Percentiles rank a stretch among this genome's conserved stretches.
These are phyloP conservation scores for Drosophila virilis DNA, from an alignment of 1,140 invertebrate genomes.

Conservation along the genomic window DNA sequence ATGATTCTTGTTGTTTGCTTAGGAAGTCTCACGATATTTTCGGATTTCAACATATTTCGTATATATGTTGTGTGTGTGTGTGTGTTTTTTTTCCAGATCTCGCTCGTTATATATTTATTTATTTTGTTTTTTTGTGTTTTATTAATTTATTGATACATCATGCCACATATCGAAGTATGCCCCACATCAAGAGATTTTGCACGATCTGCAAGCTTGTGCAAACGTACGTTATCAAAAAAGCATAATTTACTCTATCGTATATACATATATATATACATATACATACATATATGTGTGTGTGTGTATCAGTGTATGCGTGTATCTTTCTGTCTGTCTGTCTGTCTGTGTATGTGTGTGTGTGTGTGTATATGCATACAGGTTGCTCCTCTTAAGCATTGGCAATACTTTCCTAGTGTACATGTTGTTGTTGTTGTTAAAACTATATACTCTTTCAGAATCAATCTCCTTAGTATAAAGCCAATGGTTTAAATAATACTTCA, in stretches of 20 bases:
- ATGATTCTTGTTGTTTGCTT: slow-evolving; percentile 30
- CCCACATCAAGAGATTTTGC: slow-evolving; percentile 14
- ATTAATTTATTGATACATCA: slow-evolving; percentile 15
- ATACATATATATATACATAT: slow-evolving; percentile 51
- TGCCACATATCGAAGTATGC: slow-evolving; percentile 17
- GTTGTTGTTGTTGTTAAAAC: slow-evolving; percentile 5
- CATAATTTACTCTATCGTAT: slow-evolving; percentile 43
- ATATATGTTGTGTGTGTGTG: too few species aligned
- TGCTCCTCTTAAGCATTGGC: slow-evolving; percentile 18
- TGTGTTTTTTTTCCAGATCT: slow-evolving; percentile 5
- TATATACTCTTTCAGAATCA: slow-evolving; percentile 14
- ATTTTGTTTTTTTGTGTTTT: slow-evolving; percentile 13
- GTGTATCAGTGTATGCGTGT: neutral
- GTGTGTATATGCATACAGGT: neutral
- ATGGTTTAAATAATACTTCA: slow-evolving; percentile 75
- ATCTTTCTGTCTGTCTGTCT: slow-evolving; percentile 10
- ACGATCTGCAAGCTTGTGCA: slow-evolving; percentile 9
- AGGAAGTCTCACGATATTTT: slow-evolving; percentile 28
- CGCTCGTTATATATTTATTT: slow-evolving; percentile 6
- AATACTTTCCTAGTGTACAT: slow-evolving; percentile 46
- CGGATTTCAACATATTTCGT: too few species aligned
- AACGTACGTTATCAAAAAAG: slow-evolving; percentile 33
- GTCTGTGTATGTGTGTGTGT: slow-evolving; percentile 10
- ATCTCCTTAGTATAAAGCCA: slow-evolving; percentile 26
- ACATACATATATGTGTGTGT: slow-evolving; percentile 40